phyloP scores from a whole-genome alignment of 2,888 invertebrate species.

The Rhaphigaster nebulosa region DNA sequence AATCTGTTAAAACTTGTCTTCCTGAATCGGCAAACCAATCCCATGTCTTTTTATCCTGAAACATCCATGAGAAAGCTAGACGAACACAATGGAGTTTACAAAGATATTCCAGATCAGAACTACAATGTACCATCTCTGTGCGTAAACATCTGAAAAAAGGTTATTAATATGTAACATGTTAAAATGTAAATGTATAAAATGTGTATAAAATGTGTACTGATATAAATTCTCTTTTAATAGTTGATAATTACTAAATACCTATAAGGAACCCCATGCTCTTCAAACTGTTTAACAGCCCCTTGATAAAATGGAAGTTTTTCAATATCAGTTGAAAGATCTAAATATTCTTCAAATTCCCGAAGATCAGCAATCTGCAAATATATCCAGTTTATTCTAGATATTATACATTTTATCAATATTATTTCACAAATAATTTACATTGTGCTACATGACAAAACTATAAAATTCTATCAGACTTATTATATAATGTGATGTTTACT shows the following conservation, averaged over 20 bases:
- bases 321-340: slow-evolving; percentile 81
- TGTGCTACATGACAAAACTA: no score
- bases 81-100: slow-evolving; percentile 96
- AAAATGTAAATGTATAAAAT: no score
- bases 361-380: slow-evolving; percentile 83
- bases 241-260: slow-evolving; percentile 64
- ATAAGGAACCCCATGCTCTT: slow-evolving; percentile 70
- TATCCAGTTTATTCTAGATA: background rate
- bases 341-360: slow-evolving; percentile 89
- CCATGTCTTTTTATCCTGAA: slow-evolving; percentile 78
- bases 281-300: slow-evolving; percentile 85
- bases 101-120: slow-evolving; percentile 92
- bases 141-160: slow-evolving; percentile 76
- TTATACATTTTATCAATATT: background rate
- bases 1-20: slow-evolving; percentile 87
- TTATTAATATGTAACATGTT: slow-evolving; percentile 56
- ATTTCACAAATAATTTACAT: background rate
- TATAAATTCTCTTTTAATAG: background rate
- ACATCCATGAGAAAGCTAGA: slow-evolving; percentile 85
- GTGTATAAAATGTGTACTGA: background rate
- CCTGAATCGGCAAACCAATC: slow-evolving; percentile 91
- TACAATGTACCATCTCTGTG: slow-evolving; percentile 89
- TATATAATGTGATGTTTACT: no score
- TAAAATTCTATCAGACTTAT: no score
- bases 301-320: slow-evolving; percentile 89